Conservation (phyloP, 2,113 vertebrate species). For the Spea bombifrons region DNA sequence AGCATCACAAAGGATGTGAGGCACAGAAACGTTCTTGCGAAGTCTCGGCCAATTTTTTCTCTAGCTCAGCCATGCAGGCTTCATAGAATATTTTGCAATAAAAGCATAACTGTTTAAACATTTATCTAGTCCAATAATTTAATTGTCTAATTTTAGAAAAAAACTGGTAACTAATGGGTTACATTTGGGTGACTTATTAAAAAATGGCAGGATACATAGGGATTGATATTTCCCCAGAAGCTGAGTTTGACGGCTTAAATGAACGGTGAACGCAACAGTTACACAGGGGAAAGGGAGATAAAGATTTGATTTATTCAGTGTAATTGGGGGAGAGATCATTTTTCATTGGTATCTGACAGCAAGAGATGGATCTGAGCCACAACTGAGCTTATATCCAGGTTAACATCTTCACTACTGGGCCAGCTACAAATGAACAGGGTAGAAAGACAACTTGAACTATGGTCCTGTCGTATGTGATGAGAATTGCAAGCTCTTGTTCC, state of each 20-base stretch:
- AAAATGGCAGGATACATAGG: constrained; percentile 25
- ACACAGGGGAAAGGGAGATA: constrained; percentile 45
- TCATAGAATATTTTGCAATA: background rate
- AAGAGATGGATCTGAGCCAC: constrained; percentile 28
- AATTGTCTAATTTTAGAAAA: background rate
- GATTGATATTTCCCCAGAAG: constrained; percentile 39
- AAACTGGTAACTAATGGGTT: constrained; percentile 12
- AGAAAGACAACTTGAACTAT: too few relatives aligned
- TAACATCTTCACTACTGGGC: constrained; percentile 36
- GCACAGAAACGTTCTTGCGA: too few relatives aligned
- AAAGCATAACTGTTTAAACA: background rate
- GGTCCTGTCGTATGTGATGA: too few relatives aligned
- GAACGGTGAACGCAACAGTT: constrained; percentile 45
- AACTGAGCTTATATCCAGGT: constrained; percentile 1
- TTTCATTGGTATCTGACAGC: constrained; percentile 50
- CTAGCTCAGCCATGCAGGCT: too few relatives aligned
- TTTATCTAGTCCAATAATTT: background rate
- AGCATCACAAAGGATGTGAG: too few relatives aligned
- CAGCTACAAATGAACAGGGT: background rate
- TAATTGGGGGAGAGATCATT: constrained; percentile 44
- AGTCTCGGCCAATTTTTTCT: too few relatives aligned
- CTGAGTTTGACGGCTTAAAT: constrained; percentile 37
- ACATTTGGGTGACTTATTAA: constrained; percentile 27
- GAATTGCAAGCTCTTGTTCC: background rate
- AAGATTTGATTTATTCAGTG: constrained; percentile 51